A percentile compares a stretch with the other conserved stretches of the same genome.
phyloP scores from a whole-genome alignment of 2,888 invertebrate genomes.

The Hipparchia semele region DNA sequence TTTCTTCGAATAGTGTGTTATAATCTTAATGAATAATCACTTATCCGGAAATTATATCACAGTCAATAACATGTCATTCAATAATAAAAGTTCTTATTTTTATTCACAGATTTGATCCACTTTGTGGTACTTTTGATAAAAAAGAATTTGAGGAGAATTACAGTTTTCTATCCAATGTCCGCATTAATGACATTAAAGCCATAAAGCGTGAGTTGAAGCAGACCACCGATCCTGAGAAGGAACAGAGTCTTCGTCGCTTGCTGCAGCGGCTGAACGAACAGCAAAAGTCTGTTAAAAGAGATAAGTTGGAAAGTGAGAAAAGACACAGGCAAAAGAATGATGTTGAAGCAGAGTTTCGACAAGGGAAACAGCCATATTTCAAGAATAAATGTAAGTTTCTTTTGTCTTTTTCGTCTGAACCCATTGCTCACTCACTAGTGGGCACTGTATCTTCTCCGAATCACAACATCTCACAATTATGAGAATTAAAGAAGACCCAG shows the following conservation, averaged over 20 bases:
- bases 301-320: slow-evolving; percentile 78
- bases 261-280: slow-evolving; percentile 91
- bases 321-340: slow-evolving; percentile 80
- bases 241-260: slow-evolving; percentile 86
- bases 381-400: slow-evolving; percentile 71
- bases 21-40: background rate
- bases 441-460: too few relatives aligned
- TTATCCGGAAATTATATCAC: background rate
- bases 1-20: background rate
- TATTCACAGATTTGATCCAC: slow-evolving; percentile 88
- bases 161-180: slow-evolving; percentile 88
- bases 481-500: too few relatives aligned
- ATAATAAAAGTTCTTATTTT: background rate
- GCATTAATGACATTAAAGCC: slow-evolving; percentile 86
- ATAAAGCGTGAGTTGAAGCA: slow-evolving; percentile 85
- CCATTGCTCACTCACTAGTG: too few relatives aligned
- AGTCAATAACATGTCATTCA: background rate
- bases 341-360: slow-evolving; percentile 78
- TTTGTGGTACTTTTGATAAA: slow-evolving; percentile 91
- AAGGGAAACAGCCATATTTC: slow-evolving; percentile 88
- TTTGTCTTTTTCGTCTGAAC: too few relatives aligned
- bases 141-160: slow-evolving; percentile 90
- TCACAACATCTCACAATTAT: too few relatives aligned
- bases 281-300: slow-evolving; percentile 84
- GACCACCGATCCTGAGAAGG: slow-evolving; percentile 84